A percentile compares a stretch with the other conserved stretches of the same genome.
Conservation (phyloP, 2,797 vertebrate genomes). For the Aphelocoma californica region DNA sequence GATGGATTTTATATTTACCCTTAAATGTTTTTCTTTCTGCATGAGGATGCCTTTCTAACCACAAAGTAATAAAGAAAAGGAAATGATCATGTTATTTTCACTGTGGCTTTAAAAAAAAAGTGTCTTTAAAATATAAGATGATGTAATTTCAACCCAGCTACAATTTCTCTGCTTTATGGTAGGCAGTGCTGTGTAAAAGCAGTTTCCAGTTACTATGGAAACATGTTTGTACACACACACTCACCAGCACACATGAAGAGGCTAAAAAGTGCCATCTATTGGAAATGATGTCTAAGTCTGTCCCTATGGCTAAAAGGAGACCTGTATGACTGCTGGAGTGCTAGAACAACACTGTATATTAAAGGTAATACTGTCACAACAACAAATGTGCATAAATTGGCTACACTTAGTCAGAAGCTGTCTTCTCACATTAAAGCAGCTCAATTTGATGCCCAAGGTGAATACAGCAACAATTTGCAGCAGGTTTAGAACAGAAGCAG, state of each 20-base stretch:
- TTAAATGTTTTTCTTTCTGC: not conserved
- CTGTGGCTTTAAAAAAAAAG: not conserved
- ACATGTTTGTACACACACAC: not conserved
- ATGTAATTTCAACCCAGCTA: not conserved
- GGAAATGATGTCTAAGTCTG: not conserved
- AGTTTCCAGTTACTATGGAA: not conserved
- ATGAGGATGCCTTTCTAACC: not conserved
- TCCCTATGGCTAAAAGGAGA: not conserved
- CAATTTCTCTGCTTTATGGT: not conserved
- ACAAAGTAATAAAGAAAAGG: not conserved
- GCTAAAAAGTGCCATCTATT: not conserved
- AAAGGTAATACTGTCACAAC: not conserved
- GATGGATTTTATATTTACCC: not conserved
- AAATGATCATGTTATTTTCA: not conserved
- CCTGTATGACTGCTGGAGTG: not conserved
- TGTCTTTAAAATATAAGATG: not conserved
- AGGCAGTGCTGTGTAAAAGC: not conserved
- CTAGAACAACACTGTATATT: not conserved
- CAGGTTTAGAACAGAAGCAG: not conserved
- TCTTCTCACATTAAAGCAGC: not conserved
- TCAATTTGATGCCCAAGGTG: not conserved
- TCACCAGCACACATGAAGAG: not conserved
- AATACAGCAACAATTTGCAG: not conserved
- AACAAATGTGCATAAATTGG: not conserved
- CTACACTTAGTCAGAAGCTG: not conserved